phyloP scores from a whole-genome alignment of 2,888 invertebrate genomes.

The Beris morrisii region DNA sequence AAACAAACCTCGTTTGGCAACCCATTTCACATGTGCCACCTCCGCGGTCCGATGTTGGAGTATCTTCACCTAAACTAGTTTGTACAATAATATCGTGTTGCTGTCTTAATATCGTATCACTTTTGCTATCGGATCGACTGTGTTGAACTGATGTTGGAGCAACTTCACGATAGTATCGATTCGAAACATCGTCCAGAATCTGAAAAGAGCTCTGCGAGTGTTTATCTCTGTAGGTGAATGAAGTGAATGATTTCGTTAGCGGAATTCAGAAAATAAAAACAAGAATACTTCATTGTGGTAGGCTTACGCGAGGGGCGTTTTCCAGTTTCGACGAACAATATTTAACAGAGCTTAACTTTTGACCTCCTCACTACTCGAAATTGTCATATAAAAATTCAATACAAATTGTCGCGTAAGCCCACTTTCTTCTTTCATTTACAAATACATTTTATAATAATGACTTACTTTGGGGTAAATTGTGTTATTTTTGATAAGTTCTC shows the following conservation, averaged over 20 bases:
- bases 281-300: constrained; percentile 20
- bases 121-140: constrained; percentile 51
- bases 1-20: constrained; percentile 76
- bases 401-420: too few relatives aligned
- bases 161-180: constrained; percentile 54
- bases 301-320: not conserved
- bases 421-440: too few relatives aligned
- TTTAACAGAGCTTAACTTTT: too few relatives aligned
- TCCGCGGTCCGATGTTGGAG: constrained; percentile 41
- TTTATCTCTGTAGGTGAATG: constrained; percentile 47
- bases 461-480: constrained; percentile 45
- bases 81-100: constrained; percentile 53
- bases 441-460: not conserved
- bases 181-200: constrained; percentile 55
- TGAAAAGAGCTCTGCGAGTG: constrained; percentile 55
- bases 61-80: constrained; percentile 48
- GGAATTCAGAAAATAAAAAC: too few relatives aligned
- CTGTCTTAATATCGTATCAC: constrained; percentile 52
- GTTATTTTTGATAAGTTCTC: constrained; percentile 53
- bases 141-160: constrained; percentile 49
- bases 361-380: too few relatives aligned
- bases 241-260: not conserved
- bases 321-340: too few relatives aligned
- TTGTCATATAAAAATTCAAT: too few relatives aligned
- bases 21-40: constrained; percentile 71